Conservation (phyloP, 2,113 vertebrate species). For the Phasianus colchicus region DNA sequence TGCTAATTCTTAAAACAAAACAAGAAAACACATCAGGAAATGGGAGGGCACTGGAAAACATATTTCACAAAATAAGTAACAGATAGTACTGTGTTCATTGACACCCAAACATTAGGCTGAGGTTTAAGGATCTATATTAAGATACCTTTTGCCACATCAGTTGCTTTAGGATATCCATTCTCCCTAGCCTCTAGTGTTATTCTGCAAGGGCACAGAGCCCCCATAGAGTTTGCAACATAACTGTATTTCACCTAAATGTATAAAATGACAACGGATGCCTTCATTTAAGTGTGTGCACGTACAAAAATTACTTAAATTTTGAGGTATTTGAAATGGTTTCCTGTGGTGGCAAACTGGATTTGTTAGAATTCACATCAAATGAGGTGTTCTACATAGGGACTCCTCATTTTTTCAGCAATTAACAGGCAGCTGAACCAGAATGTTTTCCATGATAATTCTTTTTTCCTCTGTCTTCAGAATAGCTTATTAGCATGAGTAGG, state of each 20-base stretch:
- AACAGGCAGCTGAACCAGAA: background rate
- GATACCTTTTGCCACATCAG: background rate
- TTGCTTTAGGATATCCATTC: background rate
- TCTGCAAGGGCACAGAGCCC: background rate
- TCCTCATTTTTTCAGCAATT: background rate
- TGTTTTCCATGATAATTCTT: background rate
- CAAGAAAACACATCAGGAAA: background rate
- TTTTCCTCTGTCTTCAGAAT: background rate
- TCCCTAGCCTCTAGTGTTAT: background rate
- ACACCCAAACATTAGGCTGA: background rate
- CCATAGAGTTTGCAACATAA: background rate
- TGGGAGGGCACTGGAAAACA: background rate
- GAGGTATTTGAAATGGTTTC: background rate
- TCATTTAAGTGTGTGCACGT: background rate
- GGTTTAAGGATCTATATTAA: background rate
- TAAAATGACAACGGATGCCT: background rate
- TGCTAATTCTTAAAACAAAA: background rate
- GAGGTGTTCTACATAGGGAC: background rate
- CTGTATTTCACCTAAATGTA: background rate
- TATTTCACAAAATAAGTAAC: background rate
- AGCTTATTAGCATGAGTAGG: background rate
- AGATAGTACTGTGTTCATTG: background rate
- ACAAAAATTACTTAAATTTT: background rate
- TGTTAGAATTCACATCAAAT: background rate
- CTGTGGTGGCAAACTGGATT: background rate